These are phyloP conservation scores for Spodoptera exigua DNA, from an alignment of 2,888 invertebrate genomes.

Conservation along the genomic window DNA sequence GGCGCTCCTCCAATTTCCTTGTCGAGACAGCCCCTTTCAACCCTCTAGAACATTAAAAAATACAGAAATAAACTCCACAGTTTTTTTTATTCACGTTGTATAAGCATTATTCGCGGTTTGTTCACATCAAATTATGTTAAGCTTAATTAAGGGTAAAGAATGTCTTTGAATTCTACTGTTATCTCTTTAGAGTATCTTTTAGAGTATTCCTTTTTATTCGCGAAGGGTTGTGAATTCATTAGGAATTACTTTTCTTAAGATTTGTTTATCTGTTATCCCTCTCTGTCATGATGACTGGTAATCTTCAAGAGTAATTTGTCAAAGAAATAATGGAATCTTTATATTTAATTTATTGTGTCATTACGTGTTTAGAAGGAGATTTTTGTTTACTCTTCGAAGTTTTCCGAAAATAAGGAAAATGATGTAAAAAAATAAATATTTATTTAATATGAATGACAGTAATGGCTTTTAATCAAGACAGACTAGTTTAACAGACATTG, in stretches of 20 bases:
- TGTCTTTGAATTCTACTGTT: conserved; percentile 47
- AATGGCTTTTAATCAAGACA: no score
- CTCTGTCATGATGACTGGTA: background rate
- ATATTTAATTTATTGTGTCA: no score
- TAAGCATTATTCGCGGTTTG: conserved; percentile 53
- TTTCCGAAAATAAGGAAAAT: no score
- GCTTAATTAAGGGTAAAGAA: conserved; percentile 60
- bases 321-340: no score
- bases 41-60: conserved; percentile 65
- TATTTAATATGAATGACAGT: no score
- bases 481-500: no score
- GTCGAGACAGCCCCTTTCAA: conserved; percentile 66
- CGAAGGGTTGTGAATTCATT: conserved; percentile 49
- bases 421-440: no score
- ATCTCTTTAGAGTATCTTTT: conserved; percentile 44
- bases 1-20: conserved; percentile 71
- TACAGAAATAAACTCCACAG: conserved; percentile 49
- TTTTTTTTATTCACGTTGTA: conserved; percentile 43
- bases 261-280: conserved; percentile 1
- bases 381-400: no score
- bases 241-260: conserved; percentile 14
- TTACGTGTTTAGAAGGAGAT: no score
- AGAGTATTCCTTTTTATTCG: conserved; percentile 30
- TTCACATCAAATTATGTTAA: conserved; percentile 65
- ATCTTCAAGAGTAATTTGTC: background rate